phyloP scores from a whole-genome alignment of 2,888 invertebrate species.

The Cheilosia vernalis region DNA sequence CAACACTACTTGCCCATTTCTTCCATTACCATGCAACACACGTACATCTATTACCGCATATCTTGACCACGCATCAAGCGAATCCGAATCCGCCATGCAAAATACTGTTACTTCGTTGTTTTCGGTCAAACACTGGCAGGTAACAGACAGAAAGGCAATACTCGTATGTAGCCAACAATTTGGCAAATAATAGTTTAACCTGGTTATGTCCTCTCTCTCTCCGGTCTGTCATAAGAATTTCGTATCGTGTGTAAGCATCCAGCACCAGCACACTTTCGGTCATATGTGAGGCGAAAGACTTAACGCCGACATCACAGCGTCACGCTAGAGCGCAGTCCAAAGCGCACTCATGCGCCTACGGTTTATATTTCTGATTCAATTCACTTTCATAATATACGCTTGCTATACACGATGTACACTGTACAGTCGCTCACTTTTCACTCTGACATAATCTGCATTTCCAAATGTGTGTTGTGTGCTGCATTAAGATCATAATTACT shows the following conservation, averaged over 20 bases:
- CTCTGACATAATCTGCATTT: constrained; percentile 69
- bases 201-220: constrained; percentile 1
- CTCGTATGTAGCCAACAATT: constrained; percentile 15
- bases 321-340: constrained; percentile 37
- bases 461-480: constrained; percentile 28
- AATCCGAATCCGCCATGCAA: constrained; percentile 60
- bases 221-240: constrained; percentile 15
- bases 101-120: constrained; percentile 41
- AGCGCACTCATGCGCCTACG: constrained; percentile 60
- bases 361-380: constrained; percentile 60
- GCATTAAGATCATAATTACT: constrained; percentile 15
- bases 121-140: constrained; percentile 67
- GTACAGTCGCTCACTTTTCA: neutral
- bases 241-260: constrained; percentile 2
- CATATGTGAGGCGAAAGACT: constrained; percentile 29
- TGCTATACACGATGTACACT: neutral
- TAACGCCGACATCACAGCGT: constrained; percentile 5
- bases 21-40: constrained; percentile 59
- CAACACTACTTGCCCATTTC: constrained; percentile 30
- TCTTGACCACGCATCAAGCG: constrained; percentile 66
- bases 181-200: constrained; percentile 33
- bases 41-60: constrained; percentile 70
- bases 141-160: constrained; percentile 35
- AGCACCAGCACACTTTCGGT: constrained; percentile 2
- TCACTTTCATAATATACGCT: constrained; percentile 58